Evolutionary conservation across 2,888 invertebrate species (phyloP).

Genomic region (Hemicrepidius hirtus): DNA sequence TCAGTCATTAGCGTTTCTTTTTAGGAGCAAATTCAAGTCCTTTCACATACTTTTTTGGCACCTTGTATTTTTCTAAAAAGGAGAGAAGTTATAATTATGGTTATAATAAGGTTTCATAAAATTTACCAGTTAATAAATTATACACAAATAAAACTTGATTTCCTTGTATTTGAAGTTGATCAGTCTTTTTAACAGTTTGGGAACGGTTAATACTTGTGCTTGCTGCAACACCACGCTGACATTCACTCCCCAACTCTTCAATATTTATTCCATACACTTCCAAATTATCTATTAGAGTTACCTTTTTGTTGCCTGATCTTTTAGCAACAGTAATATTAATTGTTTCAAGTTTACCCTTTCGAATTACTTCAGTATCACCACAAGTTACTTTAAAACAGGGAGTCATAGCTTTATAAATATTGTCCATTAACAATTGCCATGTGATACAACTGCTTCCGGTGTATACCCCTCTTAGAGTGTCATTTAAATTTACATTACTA

Average conservation of each 20-base stretch:
- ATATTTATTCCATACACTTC: conserved; percentile 90
- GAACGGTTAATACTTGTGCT: conserved; percentile 85
- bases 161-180: conserved; percentile 91
- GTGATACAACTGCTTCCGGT: conserved; percentile 73
- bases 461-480: conserved; percentile 68
- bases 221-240: conserved; percentile 91
- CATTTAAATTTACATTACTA: conserved; percentile 76
- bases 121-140: conserved; percentile 66
- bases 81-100: background rate
- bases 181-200: conserved; percentile 81
- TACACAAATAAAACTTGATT: conserved; percentile 82
- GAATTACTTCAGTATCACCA: conserved; percentile 73
- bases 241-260: conserved; percentile 84
- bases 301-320: conserved; percentile 93
- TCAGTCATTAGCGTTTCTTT: conserved; percentile 74
- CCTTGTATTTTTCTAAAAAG: conserved; percentile 82
- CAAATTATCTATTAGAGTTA: conserved; percentile 92
- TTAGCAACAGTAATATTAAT: conserved; percentile 85
- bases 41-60: conserved; percentile 84
- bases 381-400: conserved; percentile 79
- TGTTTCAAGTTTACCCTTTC: conserved; percentile 83
- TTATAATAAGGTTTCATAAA: background rate
- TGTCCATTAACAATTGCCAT: conserved; percentile 83
- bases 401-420: conserved; percentile 82
- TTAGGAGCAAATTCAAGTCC: conserved; percentile 86